Conservation (phyloP, 1,140 invertebrate genomes). For the Hyles euphorbiae region DNA sequence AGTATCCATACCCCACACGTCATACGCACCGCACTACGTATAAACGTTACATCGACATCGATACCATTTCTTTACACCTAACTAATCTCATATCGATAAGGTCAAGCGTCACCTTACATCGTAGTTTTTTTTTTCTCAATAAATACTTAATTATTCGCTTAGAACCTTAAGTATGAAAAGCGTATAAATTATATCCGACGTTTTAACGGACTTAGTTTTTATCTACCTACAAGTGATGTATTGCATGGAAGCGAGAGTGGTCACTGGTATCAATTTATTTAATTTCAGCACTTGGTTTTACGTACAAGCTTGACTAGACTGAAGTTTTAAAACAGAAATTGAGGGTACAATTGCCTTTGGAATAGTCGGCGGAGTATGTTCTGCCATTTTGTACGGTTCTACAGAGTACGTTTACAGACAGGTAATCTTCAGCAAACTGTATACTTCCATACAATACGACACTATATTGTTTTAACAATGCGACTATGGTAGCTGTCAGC, state of each 20-base stretch:
- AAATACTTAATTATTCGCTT: slow-evolving; percentile 62
- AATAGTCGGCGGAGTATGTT: no score
- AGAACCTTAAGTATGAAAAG: slow-evolving; percentile 66
- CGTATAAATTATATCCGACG: slow-evolving; percentile 59
- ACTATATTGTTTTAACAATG: slow-evolving; percentile 27
- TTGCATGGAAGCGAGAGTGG: slow-evolving; percentile 8
- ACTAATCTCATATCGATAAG: slow-evolving; percentile 57
- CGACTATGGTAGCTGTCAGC: slow-evolving; percentile 17
- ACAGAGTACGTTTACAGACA: no score
- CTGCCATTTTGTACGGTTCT: no score
- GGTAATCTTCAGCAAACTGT: not conserved
- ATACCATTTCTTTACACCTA: slow-evolving; percentile 42
- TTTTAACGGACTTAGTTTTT: slow-evolving; percentile 47
- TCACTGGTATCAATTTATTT: slow-evolving; percentile 2
- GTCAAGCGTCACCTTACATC: slow-evolving; percentile 31
- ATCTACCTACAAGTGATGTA: slow-evolving; percentile 28
- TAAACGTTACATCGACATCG: slow-evolving; percentile 2
- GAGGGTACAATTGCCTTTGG: no score
- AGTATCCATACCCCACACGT: slow-evolving; percentile 6
- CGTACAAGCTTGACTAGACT: no score
- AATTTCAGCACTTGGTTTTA: not conserved
- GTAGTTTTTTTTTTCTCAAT: slow-evolving; percentile 33
- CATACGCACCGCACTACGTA: slow-evolving; percentile 6
- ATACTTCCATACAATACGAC: slow-evolving; percentile 16
- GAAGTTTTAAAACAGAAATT: no score